Evolutionary conservation across 2,888 invertebrate genomes (phyloP).

Genomic region (Standfussiana lucernea): DNA sequence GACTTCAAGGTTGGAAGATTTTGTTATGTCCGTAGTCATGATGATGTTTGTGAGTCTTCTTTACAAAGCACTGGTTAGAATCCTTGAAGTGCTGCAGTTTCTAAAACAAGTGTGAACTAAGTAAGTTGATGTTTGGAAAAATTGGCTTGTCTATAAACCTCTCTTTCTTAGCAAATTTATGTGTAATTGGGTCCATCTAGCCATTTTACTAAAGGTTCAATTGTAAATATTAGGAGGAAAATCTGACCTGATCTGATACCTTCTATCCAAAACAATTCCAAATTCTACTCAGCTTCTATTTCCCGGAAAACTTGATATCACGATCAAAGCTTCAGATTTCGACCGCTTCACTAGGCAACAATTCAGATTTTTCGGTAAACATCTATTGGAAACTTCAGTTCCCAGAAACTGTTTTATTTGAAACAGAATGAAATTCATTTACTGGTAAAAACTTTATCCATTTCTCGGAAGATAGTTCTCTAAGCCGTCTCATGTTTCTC

Average conservation of each 20-base stretch:
- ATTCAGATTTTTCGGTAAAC: not conserved
- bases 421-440: not conserved
- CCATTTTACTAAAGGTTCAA: not conserved
- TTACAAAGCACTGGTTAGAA: not conserved
- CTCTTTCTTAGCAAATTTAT: not conserved
- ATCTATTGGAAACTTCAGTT: not conserved
- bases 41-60: not conserved
- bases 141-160: not conserved
- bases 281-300: not conserved
- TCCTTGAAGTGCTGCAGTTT: not conserved
- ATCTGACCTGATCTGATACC: not conserved
- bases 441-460: not conserved
- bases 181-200: too few relatives aligned
- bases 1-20: conserved; percentile 19
- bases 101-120: not conserved
- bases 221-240: not conserved
- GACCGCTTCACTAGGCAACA: not conserved
- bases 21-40: not conserved
- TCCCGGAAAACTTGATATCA: not conserved
- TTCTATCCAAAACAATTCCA: not conserved
- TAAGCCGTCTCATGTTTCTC: conserved; percentile 8
- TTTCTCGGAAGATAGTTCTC: not conserved
- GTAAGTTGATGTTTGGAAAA: not conserved
- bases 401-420: not conserved
- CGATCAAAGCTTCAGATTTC: not conserved